A percentile compares a stretch with the other conserved stretches of the same genome.
These are phyloP conservation scores for Propsilocerus akamusi DNA, from an alignment of 1,140 invertebrate species.

Conservation along the genomic window DNA sequence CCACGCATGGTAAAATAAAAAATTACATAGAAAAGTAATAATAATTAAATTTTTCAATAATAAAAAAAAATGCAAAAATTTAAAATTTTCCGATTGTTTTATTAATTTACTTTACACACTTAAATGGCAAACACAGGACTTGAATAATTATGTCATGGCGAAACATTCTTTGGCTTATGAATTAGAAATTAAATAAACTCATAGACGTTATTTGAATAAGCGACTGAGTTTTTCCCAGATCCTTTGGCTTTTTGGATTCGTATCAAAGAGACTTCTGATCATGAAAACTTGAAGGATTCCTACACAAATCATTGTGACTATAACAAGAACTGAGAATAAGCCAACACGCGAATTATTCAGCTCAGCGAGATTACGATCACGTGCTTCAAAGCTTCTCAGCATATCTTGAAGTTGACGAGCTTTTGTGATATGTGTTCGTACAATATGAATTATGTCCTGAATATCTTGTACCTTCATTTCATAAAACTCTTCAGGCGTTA, in stretches of 20 bases:
- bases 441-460: conserved; percentile 35
- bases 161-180: no score
- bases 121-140: no score
- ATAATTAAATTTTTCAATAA: no score
- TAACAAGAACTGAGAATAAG: conserved; percentile 51
- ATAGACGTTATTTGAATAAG: no score
- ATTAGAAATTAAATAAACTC: no score
- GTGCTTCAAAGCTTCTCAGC: conserved; percentile 48
- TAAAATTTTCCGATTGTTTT: no score
- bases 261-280: conserved; percentile 48
- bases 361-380: conserved; percentile 63
- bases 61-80: no score
- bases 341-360: conserved; percentile 54
- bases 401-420: conserved; percentile 51
- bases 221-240: conserved; percentile 29
- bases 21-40: no score
- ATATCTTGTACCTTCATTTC: conserved; percentile 45
- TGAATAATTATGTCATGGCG: no score
- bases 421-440: conserved; percentile 37
- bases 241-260: conserved; percentile 32
- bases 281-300: conserved; percentile 44
- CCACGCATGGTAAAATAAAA: no score
- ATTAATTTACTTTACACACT: no score
- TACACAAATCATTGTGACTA: conserved; percentile 43
- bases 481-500: conserved; percentile 30